Evolutionary conservation across 2,797 vertebrate genomes (phyloP).

Genomic region (Liasis olivaceus): DNA sequence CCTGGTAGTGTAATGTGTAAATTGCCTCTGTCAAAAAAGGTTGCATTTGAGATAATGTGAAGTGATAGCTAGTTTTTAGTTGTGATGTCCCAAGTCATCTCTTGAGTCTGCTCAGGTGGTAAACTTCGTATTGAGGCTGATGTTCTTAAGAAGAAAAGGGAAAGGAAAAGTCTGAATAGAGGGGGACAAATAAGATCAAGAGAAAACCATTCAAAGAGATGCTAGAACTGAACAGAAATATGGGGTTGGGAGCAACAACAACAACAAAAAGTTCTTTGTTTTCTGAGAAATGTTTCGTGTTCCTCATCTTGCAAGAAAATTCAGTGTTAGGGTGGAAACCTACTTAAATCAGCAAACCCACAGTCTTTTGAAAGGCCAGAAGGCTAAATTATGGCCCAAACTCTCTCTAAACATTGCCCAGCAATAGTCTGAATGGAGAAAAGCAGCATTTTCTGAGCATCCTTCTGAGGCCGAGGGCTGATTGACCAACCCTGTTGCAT

Average conservation of each 20-base stretch:
- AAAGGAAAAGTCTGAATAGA: neutral
- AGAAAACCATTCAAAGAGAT: neutral
- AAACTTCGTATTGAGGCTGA: neutral
- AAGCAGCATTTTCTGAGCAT: neutral
- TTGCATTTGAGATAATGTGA: slow-evolving; percentile 18
- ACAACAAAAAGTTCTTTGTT: neutral
- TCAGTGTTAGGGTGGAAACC: neutral
- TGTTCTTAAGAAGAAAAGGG: neutral
- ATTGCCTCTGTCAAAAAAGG: neutral
- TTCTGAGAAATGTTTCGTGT: neutral
- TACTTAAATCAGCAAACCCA: neutral
- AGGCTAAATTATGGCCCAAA: neutral
- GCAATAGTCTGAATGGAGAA: neutral
- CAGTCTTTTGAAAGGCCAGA: neutral
- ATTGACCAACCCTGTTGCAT: neutral
- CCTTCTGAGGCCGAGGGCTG: neutral
- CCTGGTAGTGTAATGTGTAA: slow-evolving; percentile 4
- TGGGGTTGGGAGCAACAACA: neutral
- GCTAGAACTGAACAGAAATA: neutral
- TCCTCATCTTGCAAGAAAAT: neutral
- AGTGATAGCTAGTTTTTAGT: slow-evolving; percentile 6
- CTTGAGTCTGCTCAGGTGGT: neutral
- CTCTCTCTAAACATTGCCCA: neutral
- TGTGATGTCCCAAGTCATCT: neutral
- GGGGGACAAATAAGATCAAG: neutral